phyloP scores from a whole-genome alignment of 1,140 invertebrate genomes.

The Coelopa frigida region DNA sequence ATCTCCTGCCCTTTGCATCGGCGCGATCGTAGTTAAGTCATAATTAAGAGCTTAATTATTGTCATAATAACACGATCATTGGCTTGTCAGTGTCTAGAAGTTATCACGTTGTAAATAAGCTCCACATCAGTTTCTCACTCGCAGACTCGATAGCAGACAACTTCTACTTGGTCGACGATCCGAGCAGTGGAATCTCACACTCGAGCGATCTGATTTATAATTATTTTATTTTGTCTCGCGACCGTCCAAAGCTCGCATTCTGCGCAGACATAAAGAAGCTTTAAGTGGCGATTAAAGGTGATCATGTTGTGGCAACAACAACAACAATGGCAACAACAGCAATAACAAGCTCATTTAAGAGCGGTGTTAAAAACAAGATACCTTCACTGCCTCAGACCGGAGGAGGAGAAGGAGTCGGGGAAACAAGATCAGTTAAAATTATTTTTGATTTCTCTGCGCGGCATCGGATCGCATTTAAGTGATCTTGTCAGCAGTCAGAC shows the following conservation, averaged over 20 bases:
- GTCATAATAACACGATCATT: not conserved
- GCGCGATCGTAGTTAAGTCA: too few species aligned
- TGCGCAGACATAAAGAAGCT: conserved; percentile 4
- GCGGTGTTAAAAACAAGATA: conserved; percentile 13
- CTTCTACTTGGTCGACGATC: not conserved
- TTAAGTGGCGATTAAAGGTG: conserved; percentile 9
- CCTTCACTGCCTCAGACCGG: conserved; percentile 5
- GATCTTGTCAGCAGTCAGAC: too few species aligned
- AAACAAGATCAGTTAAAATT: too few species aligned
- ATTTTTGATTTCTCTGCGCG: too few species aligned
- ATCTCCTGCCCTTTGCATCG: too few species aligned
- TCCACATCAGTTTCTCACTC: not conserved
- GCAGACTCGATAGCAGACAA: not conserved
- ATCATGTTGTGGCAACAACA: not conserved
- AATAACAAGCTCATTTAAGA: conserved; percentile 3
- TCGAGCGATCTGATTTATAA: conserved; percentile 10
- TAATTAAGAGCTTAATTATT: too few species aligned
- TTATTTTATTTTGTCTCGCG: conserved; percentile 1
- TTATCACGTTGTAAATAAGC: too few species aligned
- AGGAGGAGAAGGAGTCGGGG: conserved; percentile 5
- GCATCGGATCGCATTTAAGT: too few species aligned
- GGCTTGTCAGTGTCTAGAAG: too few species aligned
- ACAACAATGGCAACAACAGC: not conserved
- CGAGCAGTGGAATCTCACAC: too few species aligned
- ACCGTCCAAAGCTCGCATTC: conserved; percentile 2